Evolutionary conservation across 2,888 invertebrate genomes (phyloP), one percentile per base, ranked within the genome.

Genomic region (Eupithecia dodoneata): DNA sequence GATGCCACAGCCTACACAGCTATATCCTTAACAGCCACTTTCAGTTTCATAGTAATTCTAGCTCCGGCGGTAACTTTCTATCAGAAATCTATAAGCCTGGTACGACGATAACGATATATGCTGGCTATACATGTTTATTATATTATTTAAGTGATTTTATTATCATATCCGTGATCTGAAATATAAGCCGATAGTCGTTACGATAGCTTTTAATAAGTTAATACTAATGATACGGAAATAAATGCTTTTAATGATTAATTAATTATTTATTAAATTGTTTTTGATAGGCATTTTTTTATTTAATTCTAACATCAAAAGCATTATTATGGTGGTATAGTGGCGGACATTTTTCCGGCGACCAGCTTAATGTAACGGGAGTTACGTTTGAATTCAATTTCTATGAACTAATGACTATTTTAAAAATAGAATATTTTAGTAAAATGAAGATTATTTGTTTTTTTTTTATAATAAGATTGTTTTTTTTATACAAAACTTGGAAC

Each of bases 31-130:
- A 87, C 86, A 1, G 87, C 85, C 6, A 76, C 82, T 1, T 82
- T 87, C 12, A 84, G 87, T 2, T 80, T 85, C 3, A 83, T 90
- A n/a, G 82, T 90, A 9, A 88, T 90, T 42, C 79, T 90, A n/a
- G 86, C 87, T 13, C 92, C 92, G 0, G 71, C 86, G 3, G 79
- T 89, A n/a, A 85, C 86, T 2, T 89, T 91, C 70, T 86, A 79
- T 63, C 82, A 74, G 2, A 91, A 89, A 77, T 73, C 80, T 49
- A 80, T 72, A 63, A 72, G 55, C 41, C 45, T 81, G n/a, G 47
- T 80, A n/a, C 66, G 72, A 10, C 72, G 79, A 73, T 78, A 70
- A 73, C 7, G 66, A 63, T 12, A 63, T 12, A 4, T 18, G 52
- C 12, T 49, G 5, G 41, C n/a, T 49, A 30, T 30, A 66, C n/a